Conservation (phyloP, 2,113 vertebrate species). For the Vimba vimba region DNA sequence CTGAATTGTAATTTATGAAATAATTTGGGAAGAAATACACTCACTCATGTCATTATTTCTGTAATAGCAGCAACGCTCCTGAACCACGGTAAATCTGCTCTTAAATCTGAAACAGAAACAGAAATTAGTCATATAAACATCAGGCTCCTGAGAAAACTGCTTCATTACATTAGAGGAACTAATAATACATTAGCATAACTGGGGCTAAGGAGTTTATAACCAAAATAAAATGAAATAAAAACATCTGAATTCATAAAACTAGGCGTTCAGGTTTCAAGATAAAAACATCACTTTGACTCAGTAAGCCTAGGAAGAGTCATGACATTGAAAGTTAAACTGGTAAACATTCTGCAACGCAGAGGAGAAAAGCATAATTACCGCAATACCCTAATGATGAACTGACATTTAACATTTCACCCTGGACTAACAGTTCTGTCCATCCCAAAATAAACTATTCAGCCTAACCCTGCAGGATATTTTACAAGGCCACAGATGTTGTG, state of each 20-base stretch:
- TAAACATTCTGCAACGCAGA: not conserved
- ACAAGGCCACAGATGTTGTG: conserved; percentile 21
- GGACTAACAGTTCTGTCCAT: not conserved
- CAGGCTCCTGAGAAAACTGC: not conserved
- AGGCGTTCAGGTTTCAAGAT: not conserved
- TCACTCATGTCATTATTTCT: conserved; percentile 53
- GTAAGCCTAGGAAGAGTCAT: not conserved
- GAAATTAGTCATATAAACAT: not conserved
- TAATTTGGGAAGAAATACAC: not conserved
- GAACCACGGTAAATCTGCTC: not conserved
- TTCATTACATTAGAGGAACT: not conserved
- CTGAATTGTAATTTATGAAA: not conserved
- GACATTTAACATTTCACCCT: not conserved
- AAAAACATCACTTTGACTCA: not conserved
- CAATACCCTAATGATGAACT: not conserved
- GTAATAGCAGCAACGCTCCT: not conserved
- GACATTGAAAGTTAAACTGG: not conserved
- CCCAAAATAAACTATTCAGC: not conserved
- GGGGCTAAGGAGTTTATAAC: not conserved
- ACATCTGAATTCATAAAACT: not conserved
- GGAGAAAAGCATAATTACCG: too few species aligned
- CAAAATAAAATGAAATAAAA: not conserved
- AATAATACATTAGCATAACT: not conserved
- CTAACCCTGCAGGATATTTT: not conserved
- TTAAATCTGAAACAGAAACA: conserved; percentile 13